A percentile compares a stretch with the other conserved stretches of the same genome.
These are phyloP conservation scores for Oxystoma pomonae DNA, from an alignment of 2,888 invertebrate genomes.

Conservation along the genomic window DNA sequence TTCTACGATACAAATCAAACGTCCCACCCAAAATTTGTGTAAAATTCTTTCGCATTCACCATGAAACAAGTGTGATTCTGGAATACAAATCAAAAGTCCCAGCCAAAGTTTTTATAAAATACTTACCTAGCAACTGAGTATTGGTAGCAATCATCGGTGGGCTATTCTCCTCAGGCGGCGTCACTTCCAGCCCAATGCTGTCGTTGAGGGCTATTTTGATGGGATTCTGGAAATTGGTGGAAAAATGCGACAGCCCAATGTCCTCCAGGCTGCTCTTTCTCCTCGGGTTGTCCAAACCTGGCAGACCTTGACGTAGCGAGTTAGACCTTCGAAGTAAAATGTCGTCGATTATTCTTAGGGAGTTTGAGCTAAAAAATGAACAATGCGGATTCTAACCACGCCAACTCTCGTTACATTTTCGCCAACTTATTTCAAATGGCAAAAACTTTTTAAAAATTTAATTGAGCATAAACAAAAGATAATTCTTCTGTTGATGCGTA, in stretches of 20 bases:
- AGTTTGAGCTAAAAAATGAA: constrained; percentile 72
- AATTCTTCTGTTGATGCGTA: too few relatives aligned
- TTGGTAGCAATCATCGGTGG: constrained; percentile 53
- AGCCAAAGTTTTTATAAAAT: too few relatives aligned
- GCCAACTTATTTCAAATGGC: too few relatives aligned
- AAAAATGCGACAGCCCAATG: constrained; percentile 78
- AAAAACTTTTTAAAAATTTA: too few relatives aligned
- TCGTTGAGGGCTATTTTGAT: constrained; percentile 83
- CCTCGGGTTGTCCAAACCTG: constrained; percentile 57
- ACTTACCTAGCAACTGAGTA: constrained; percentile 46
- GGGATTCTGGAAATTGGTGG: constrained; percentile 68
- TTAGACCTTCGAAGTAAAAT: constrained; percentile 78
- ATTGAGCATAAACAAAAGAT: too few relatives aligned
- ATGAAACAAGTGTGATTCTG: too few relatives aligned
- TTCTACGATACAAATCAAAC: too few relatives aligned
- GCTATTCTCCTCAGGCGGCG: constrained; percentile 56
- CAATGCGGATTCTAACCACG: too few relatives aligned
- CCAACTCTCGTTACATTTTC: too few relatives aligned
- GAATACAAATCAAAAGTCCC: too few relatives aligned
- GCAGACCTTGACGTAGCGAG: constrained; percentile 77
- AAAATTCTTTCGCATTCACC: too few relatives aligned
- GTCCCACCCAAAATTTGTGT: too few relatives aligned
- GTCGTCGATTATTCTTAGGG: constrained; percentile 81
- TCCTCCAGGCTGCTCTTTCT: constrained; percentile 83
- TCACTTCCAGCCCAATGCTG: constrained; percentile 75